Conservation (phyloP, 2,888 invertebrate genomes). For the Chrysina gloriosa region DNA sequence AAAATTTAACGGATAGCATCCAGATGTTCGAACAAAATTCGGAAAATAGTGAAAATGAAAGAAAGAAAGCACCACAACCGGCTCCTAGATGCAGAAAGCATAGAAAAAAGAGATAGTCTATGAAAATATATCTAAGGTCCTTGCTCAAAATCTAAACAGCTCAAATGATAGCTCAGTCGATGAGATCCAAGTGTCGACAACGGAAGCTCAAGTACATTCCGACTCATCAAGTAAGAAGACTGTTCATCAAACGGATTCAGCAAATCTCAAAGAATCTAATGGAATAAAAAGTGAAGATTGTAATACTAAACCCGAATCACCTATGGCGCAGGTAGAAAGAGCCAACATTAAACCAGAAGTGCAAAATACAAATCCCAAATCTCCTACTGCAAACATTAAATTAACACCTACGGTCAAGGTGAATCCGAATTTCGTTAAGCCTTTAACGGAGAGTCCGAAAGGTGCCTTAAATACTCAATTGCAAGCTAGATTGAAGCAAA, state of each 20-base stretch:
- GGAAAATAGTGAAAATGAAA: conserved; percentile 54
- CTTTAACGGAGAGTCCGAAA: conserved; percentile 59
- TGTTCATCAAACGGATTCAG: too few species aligned
- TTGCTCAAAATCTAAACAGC: conserved; percentile 47
- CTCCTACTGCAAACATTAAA: conserved; percentile 55
- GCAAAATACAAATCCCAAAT: conserved; percentile 21
- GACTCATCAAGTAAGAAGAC: conserved; percentile 30
- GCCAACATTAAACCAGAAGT: conserved; percentile 14
- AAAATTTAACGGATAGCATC: conserved; percentile 76
- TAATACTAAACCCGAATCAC: too few species aligned
- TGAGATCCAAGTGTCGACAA: conserved; percentile 52
- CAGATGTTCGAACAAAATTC: conserved; percentile 72
- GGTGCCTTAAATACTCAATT: conserved; percentile 61
- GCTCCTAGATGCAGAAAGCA: conserved; percentile 68
- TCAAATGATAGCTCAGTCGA: conserved; percentile 54
- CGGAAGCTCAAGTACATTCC: conserved; percentile 58
- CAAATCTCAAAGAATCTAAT: not conserved
- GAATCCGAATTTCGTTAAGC: conserved; percentile 69
- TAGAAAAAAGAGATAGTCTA: conserved; percentile 55
- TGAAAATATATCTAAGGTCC: conserved; percentile 47
- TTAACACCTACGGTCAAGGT: conserved; percentile 68
- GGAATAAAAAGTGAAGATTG: conserved; percentile 5
- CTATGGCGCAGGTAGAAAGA: not conserved
- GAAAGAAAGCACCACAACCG: conserved; percentile 66
- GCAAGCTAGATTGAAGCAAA: conserved; percentile 58